Evolutionary conservation across 2,113 vertebrate species (phyloP).

Genomic region (Stegostoma tigrinum): DNA sequence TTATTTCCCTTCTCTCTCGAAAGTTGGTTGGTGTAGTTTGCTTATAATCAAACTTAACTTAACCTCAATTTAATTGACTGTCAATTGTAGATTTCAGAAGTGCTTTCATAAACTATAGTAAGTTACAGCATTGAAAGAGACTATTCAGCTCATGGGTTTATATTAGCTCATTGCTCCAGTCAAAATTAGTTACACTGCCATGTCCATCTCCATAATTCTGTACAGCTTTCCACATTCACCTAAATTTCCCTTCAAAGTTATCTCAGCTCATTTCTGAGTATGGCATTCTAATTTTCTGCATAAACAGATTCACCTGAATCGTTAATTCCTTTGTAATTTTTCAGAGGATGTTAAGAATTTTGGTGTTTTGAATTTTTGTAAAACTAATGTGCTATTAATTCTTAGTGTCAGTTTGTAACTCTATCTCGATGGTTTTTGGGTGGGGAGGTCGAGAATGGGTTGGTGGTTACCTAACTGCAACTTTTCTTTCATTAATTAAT

Average conservation of each 20-base stretch:
- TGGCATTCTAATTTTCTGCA: not conserved
- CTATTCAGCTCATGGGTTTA: not conserved
- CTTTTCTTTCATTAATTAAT: conserved; percentile 40
- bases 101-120: not conserved
- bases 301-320: not conserved
- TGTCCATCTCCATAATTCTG: not conserved
- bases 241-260: not conserved
- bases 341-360: conserved; percentile 39
- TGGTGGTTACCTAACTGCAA: conserved; percentile 39
- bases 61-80: not conserved
- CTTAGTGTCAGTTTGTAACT: not conserved
- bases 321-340: conserved; percentile 46
- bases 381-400: conserved; percentile 21
- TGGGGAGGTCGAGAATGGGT: too few species aligned
- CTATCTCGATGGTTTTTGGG: too few species aligned
- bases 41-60: not conserved
- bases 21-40: not conserved
- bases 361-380: conserved; percentile 43
- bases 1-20: not conserved
- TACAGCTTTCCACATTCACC: not conserved
- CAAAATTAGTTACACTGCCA: conserved; percentile 42
- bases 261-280: not conserved
- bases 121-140: not conserved
- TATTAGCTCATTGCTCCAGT: conserved; percentile 45
- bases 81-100: not conserved